Percentiles rank a stretch among this genome's conserved stretches.
Conservation (phyloP, 2,113 vertebrate species). For the Hassar affinis region DNA sequence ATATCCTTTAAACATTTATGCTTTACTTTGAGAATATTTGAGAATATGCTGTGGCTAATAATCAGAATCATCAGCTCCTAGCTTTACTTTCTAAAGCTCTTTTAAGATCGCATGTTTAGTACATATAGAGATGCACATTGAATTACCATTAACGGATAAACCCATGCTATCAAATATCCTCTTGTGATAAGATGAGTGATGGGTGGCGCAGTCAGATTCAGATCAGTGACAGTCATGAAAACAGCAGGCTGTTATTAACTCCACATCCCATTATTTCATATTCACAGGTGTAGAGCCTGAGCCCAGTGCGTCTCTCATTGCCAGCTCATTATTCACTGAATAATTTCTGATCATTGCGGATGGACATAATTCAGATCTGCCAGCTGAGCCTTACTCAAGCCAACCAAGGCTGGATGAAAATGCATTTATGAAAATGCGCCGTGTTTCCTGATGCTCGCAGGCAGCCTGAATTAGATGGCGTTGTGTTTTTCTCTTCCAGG, state of each 20-base stretch:
- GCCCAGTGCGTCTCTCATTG: neutral
- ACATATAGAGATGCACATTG: neutral
- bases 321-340: constrained; percentile 18
- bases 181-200: neutral
- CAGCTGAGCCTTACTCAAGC: constrained; percentile 30
- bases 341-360: constrained; percentile 30
- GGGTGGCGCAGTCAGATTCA: neutral
- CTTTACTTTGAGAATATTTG: neutral
- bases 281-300: constrained; percentile 7
- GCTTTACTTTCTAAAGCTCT: neutral
- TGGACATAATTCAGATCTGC: constrained; percentile 22
- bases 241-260: constrained; percentile 24
- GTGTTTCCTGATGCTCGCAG: constrained; percentile 43
- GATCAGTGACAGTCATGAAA: constrained; percentile 10
- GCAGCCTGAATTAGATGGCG: constrained; percentile 29
- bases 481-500: constrained; percentile 30
- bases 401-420: constrained; percentile 39
- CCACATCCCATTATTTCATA: constrained; percentile 12
- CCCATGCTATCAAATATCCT: neutral
- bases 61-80: neutral
- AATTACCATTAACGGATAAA: neutral
- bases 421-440: constrained; percentile 49
- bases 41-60: neutral
- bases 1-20: neutral
- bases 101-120: neutral